phyloP scores from a whole-genome alignment of 1,140 invertebrate genomes.

The Sitobion miscanthi region DNA sequence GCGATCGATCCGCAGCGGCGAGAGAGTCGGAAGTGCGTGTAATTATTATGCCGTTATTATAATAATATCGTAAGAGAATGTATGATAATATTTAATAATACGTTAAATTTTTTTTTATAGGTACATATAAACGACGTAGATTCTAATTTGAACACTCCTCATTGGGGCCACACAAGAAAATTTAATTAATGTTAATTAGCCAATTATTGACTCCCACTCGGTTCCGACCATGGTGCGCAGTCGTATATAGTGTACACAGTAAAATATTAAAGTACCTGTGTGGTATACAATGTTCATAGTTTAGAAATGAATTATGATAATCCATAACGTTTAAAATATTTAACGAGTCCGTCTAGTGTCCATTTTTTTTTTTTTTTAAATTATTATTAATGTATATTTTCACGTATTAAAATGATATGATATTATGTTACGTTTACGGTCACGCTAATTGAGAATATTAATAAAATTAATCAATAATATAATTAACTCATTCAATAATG shows the following conservation, averaged over 20 bases:
- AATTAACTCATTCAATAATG: not conserved
- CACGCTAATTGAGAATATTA: not conserved
- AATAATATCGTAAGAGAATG: not conserved
- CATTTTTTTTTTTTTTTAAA: not conserved
- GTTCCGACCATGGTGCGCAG: not conserved
- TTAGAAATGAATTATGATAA: constrained; percentile 17
- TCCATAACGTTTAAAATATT: not conserved
- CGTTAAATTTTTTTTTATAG: not conserved
- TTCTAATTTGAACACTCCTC: not conserved
- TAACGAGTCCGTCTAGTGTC: not conserved
- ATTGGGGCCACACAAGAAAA: not conserved
- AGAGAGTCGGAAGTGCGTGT: not conserved
- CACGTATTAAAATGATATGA: not conserved
- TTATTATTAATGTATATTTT: not conserved
- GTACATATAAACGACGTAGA: not conserved
- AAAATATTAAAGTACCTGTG: not conserved
- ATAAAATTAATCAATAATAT: not conserved
- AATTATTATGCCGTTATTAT: not conserved
- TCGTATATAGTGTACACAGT: not conserved
- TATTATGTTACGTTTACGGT: not conserved
- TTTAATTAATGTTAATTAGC: constrained; percentile 3
- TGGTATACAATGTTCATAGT: not conserved
- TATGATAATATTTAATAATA: not conserved
- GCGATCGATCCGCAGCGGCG: not conserved
- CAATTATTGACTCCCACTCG: constrained; percentile 4